A percentile compares a stretch with the other conserved stretches of the same genome.
phyloP scores from a whole-genome alignment of 2,888 invertebrate genomes.

The Schrankia costaestrigalis region DNA sequence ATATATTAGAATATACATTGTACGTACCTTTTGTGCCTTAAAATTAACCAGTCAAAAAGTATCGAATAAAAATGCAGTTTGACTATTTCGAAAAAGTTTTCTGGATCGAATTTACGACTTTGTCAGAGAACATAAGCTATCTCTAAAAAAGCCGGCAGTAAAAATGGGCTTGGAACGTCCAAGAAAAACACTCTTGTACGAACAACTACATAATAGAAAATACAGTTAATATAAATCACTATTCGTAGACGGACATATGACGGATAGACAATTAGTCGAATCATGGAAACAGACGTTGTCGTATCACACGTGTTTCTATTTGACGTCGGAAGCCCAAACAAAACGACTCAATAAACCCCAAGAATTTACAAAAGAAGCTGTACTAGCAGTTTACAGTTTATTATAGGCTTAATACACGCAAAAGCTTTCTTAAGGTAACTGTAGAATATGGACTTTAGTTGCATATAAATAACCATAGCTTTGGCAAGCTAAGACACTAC shows the following conservation, averaged over 20 bases:
- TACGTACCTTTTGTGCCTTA: too few relatives aligned
- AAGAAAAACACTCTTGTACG: too few relatives aligned
- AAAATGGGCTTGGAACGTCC: too few relatives aligned
- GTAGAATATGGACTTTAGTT: slow-evolving; percentile 8
- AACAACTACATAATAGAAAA: too few relatives aligned
- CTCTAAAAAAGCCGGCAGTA: slow-evolving; percentile 33
- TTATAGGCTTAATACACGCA: slow-evolving; percentile 60
- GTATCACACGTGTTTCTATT: too few relatives aligned
- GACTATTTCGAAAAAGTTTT: slow-evolving; percentile 9
- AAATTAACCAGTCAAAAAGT: too few relatives aligned
- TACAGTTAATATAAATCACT: too few relatives aligned
- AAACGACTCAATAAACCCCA: slow-evolving; percentile 47
- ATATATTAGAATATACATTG: too few relatives aligned
- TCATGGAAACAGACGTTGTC: too few relatives aligned
- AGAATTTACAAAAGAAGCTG: slow-evolving; percentile 46
- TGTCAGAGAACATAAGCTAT: slow-evolving; percentile 32
- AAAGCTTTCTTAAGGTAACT: slow-evolving; percentile 53
- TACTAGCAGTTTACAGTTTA: slow-evolving; percentile 39
- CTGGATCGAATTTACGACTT: slow-evolving; percentile 24
- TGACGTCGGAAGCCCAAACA: slow-evolving; percentile 17
- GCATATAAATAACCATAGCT: neutral
- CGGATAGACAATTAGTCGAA: too few relatives aligned
- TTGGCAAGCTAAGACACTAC: neutral
- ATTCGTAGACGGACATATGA: too few relatives aligned
- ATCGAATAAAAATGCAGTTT: too few relatives aligned